Conservation (phyloP, 2,113 vertebrate species). For the Cygnus buccinator region DNA sequence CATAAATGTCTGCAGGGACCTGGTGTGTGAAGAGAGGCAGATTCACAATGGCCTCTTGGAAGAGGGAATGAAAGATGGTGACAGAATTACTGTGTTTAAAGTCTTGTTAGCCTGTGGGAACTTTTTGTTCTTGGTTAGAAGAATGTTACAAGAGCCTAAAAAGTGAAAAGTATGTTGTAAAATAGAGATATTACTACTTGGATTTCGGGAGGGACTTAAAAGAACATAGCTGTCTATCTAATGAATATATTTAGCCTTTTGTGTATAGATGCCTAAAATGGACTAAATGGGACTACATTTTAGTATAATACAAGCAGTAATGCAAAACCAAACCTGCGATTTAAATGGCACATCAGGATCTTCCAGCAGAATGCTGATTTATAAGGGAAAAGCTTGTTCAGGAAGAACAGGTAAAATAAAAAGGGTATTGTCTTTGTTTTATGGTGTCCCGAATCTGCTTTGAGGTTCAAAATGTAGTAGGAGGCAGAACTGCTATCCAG, state of each 20-base stretch:
- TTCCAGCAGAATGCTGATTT: not conserved
- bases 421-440: not conserved
- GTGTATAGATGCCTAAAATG: not conserved
- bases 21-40: not conserved
- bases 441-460: not conserved
- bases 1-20: not conserved
- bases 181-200: not conserved
- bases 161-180: not conserved
- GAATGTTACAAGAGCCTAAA: not conserved
- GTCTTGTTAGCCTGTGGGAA: not conserved
- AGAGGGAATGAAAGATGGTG: not conserved
- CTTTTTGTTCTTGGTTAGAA: not conserved
- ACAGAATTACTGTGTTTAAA: not conserved
- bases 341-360: not conserved
- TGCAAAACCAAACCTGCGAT: not conserved
- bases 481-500: not conserved
- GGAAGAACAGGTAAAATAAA: not conserved
- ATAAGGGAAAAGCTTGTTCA: not conserved
- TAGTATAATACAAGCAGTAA: not conserved
- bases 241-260: not conserved
- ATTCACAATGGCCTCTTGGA: not conserved
- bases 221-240: not conserved
- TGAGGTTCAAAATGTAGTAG: conserved; percentile 20
- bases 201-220: not conserved
- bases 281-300: not conserved